Base-by-base conservation (phyloP, 2,888 invertebrate genomes). In the Timandra comae region DNA sequence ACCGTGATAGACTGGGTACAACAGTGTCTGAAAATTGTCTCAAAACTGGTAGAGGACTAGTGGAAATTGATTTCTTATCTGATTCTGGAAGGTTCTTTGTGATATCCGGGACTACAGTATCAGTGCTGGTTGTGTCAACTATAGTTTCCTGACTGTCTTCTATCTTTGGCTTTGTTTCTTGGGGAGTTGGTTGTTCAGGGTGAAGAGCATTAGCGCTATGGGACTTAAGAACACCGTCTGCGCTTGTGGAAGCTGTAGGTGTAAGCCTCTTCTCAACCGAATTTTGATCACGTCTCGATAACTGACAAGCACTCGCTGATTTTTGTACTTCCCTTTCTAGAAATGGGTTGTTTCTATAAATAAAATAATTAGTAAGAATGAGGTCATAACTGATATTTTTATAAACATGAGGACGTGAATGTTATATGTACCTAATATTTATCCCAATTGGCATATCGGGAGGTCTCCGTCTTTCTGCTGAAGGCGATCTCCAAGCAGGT, bases 401-500 rank as follows among this genome's bases (percentile, higher is more conserved):
- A 8, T 23, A 23, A 2, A 23, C 23, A n/a, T 6, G 7, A 7
- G 21, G 21, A 3, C 3, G 4, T 7, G 7, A 11, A 19, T n/a
- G n/a, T n/a, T n/a, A 12, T 16, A n/a, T 5, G 33, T 52, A 82
- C 85, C 82, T 78, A 30, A 85, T 85, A 43, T 85, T 85, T 52
- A 85, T 72, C 46, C 84, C 82, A 52, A 79, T 71, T 7, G 85
- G 85, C 85, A 85, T 84, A 33, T 85, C 84, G 28, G 77, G 78
- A 55, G 87, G 87, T 55, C 86, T 78, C 40, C 90, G 63, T 41
- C 91, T 74, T 56, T 91, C 91, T 3, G 88, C 70, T 3, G 86
- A 76, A 1, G 91, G 91, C 2, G 91, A 91, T 37, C 89, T 62
- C 90, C 90, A 90, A 5, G 88, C 88, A 2, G 91, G 91, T 1